Base-by-base conservation (phyloP, 2,888 invertebrate species). In the Bimastos eiseni region DNA sequence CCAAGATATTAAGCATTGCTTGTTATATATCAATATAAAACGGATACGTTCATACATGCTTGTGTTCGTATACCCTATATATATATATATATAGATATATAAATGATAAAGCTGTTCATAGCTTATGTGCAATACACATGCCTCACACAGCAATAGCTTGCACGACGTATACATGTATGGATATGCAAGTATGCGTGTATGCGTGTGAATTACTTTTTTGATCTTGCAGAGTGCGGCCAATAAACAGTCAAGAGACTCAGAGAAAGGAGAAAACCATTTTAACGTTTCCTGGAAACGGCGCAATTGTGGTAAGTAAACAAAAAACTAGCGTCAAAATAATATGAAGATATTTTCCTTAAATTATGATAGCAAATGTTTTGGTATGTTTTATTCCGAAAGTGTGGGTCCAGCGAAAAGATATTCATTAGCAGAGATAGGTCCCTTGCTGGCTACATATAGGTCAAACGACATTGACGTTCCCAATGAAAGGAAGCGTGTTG, bases 221-320 rank as follows among this genome's bases (percentile, higher is more conserved):
- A 24, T 49, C n/a, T 70, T 70, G 30, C 70, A 70, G 70, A 70
- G 70, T 70, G 0, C 13, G 70, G 11, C 70, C 70, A 70, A 30
- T 70, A 70, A 70, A n/a, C 8, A 70, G n/a, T n/a, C 70, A 70
- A 70, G 70, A 70, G n/a, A 70, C 70, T 70, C 70, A 70, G 70
- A 15, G 70, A n/a, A 70, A n/a, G 13, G 70, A 70, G 8, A 70
- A 13, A n/a, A 70, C 1, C 70, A 70, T 30, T 70, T 70, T 70
- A 70, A 70, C 70, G 70, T 70, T 70, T 70, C n/a, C 30, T 70
- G 70, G 70, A 70, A 70, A 70, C n/a, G 70, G 70, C n/a, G 70
- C n/a, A 70, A 70, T 70, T n/a, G 70, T 70, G 70, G 70, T 70
- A 70, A 70, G 70, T n/a, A 70, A 70, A 70, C 30, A 11, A 70